Base-by-base conservation (phyloP, 1,140 invertebrate genomes). In the Eriosoma lanigerum region DNA sequence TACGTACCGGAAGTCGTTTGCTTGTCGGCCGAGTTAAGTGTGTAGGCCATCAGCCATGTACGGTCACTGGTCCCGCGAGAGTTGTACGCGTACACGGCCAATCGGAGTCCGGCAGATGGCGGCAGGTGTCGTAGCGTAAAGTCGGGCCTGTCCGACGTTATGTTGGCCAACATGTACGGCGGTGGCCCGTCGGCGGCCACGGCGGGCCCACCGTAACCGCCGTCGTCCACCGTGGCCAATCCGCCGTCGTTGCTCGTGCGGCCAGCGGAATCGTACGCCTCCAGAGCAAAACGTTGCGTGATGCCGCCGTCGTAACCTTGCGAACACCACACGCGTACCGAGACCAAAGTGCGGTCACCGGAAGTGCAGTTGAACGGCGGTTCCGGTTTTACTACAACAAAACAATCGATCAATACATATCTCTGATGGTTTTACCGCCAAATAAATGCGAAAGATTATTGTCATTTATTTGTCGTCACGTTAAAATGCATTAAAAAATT, bases 261-360 rank as follows among this genome's bases (percentile, higher is more conserved):
- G 50, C 50, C 38, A 1, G 26, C 72, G 81, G 90, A 88, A 85
- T 94, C 92, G 84, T 89, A 92, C 60, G 93, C 90, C 86, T 93
- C 92, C 81, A 92, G 86, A 17, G 91, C 86, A 84, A 93, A 93
- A 84, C 89, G 88, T 83, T 93, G 91, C 0, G 88, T 87, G 82
- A 91, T 89, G 21, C 92, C 92, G 17, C 93, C 93, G 85, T 95
- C 92, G 84, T 94, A 95, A 26, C 93, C 93, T 87, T 91, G 91
- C 46, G 89, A 86, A 85, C 93, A 94, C 83, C 93, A 91, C 10
- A 94, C 90, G 81, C 91, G 90, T 75, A 94, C 86, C 9, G 92
- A 93, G 75, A 92, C 90, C n/a, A 91, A 91, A 17, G 92, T 93
- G 85, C 92, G 91, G 86, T 94, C 94, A 70, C 91, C 88, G 73